Percentiles rank a stretch among this genome's conserved stretches.
These are phyloP conservation scores for Fabriciana adippe DNA, from an alignment of 2,888 invertebrate genomes.

Conservation along the genomic window DNA sequence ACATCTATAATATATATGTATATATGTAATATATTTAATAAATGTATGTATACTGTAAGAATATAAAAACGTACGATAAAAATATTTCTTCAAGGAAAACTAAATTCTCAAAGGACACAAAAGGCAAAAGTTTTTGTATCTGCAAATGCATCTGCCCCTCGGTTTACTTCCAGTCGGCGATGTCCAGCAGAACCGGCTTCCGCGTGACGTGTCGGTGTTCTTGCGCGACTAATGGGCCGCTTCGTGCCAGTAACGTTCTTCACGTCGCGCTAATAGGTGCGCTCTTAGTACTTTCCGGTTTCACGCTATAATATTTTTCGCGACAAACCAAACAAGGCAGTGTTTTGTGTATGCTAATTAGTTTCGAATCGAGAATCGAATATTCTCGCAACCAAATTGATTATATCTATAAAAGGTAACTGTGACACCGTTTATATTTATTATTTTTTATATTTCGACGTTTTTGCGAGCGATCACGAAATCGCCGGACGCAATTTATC, in stretches of 20 bases:
- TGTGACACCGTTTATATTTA: conserved; percentile 26
- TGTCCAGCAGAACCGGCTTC: conserved; percentile 76
- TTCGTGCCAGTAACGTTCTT: conserved; percentile 72
- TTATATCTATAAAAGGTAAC: conserved; percentile 34
- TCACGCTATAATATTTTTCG: conserved; percentile 50
- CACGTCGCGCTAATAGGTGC: conserved; percentile 77
- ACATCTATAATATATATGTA: too few species aligned
- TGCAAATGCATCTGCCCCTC: conserved; percentile 39
- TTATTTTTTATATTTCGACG: conserved; percentile 20
- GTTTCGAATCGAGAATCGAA: conserved; percentile 30
- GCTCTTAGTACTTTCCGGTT: conserved; percentile 55
- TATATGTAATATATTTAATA: too few species aligned
- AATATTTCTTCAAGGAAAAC: conserved; percentile 21
- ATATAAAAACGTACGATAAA: neutral
- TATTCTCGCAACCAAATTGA: conserved; percentile 20
- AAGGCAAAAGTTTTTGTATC: conserved; percentile 22
- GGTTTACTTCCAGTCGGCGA: conserved; percentile 66
- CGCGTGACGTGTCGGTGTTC: conserved; percentile 72
- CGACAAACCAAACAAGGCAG: conserved; percentile 50
- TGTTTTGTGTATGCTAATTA: conserved; percentile 50
- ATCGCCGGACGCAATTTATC: conserved; percentile 25
- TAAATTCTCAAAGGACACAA: neutral
- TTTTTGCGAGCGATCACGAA: conserved; percentile 24
- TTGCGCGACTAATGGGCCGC: conserved; percentile 68
- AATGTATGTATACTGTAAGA: too few species aligned